These are phyloP conservation scores for Asarcornis scutulata DNA, from an alignment of 2,113 vertebrate species.

Conservation along the genomic window DNA sequence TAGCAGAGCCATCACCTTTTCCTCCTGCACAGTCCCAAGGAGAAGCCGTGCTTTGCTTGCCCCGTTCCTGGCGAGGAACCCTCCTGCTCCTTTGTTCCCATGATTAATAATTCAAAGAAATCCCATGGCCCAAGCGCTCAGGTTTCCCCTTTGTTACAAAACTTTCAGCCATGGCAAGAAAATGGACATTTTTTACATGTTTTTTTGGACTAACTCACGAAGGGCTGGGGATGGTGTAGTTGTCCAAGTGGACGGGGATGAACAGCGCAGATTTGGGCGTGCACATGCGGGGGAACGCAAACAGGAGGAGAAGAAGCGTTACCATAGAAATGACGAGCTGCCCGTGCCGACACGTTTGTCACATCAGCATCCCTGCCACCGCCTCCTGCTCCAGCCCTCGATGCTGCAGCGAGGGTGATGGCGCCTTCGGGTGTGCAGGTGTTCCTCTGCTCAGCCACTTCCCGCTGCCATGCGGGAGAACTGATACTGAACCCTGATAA, in stretches of 20 bases:
- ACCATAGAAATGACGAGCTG: conserved; percentile 67
- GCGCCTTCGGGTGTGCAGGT: neutral
- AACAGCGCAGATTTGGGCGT: neutral
- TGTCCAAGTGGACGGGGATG: neutral
- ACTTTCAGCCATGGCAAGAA: neutral
- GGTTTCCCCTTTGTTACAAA: neutral
- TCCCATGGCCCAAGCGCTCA: neutral
- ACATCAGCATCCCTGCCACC: conserved; percentile 32
- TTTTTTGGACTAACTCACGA: neutral
- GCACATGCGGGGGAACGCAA: neutral
- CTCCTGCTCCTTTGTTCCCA: neutral
- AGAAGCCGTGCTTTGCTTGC: neutral
- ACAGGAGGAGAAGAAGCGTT: conserved; percentile 38
- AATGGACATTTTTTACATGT: neutral
- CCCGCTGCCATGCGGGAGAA: neutral
- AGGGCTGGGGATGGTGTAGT: neutral
- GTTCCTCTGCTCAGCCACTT: neutral
- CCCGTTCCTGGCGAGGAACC: neutral
- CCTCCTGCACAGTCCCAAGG: neutral
- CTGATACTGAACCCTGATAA: neutral
- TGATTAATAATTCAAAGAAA: neutral
- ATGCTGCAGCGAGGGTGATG: neutral
- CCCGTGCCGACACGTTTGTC: conserved; percentile 5
- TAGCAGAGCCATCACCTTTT: conserved; percentile 62
- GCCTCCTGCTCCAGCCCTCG: neutral